A percentile compares a stretch with the other conserved stretches of the same genome.
Evolutionary conservation across 2,888 invertebrate species (phyloP).

Genomic region (Monopis laevigella): DNA sequence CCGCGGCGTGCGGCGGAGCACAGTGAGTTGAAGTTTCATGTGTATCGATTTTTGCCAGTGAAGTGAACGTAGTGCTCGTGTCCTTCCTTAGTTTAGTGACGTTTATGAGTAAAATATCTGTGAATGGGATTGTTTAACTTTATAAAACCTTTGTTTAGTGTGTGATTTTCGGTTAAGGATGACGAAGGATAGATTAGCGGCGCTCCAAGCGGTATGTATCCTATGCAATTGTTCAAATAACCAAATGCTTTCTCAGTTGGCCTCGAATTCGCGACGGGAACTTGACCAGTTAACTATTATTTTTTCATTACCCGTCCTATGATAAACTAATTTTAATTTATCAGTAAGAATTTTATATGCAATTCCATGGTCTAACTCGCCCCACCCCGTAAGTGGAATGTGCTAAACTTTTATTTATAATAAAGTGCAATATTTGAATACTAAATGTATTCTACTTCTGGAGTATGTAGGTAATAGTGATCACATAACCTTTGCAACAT

Average conservation of each 20-base stretch:
- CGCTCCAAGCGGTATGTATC: conserved; percentile 88
- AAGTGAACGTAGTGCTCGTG: conserved; percentile 74
- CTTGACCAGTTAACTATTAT: background rate
- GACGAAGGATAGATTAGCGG: conserved; percentile 98
- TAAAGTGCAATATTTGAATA: no score
- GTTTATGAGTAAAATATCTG: conserved; percentile 76
- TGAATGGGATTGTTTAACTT: conserved; percentile 83
- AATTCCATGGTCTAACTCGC: conserved; percentile 32
- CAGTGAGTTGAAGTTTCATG: conserved; percentile 61
- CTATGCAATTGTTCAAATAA: conserved; percentile 35
- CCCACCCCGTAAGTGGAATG: no score
- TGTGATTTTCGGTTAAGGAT: conserved; percentile 76
- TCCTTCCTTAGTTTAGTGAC: conserved; percentile 77
- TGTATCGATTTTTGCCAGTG: conserved; percentile 84
- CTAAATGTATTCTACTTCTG: no score
- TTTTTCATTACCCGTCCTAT: background rate
- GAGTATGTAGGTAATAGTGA: no score
- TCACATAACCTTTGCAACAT: background rate
- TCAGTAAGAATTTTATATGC: conserved; percentile 25
- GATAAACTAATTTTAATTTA: background rate
- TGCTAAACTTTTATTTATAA: no score
- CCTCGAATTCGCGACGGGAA: conserved; percentile 48
- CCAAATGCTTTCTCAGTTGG: conserved; percentile 48
- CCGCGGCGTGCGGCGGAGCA: no score
- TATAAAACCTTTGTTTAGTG: conserved; percentile 72